Evolutionary conservation across 2,888 invertebrate genomes (phyloP).

Genomic region (Bruchidius siliquastri): DNA sequence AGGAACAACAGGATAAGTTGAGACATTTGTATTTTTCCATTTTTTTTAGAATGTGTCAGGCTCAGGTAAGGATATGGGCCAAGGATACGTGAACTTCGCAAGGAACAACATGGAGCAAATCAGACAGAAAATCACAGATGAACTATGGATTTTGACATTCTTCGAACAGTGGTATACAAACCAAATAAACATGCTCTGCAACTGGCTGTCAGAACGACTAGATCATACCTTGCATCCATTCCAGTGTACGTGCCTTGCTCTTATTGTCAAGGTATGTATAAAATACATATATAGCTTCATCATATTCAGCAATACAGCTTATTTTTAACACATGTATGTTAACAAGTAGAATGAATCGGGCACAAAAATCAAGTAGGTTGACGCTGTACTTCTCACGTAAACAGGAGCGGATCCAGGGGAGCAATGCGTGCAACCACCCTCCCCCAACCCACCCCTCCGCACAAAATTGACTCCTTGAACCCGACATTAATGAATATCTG

Average conservation of each 20-base stretch:
- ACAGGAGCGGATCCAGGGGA: no score
- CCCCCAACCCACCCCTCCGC: no score
- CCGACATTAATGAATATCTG: no score
- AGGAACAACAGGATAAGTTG: no score
- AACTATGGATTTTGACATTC: conserved; percentile 75
- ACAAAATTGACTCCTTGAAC: no score
- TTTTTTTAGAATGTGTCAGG: conserved; percentile 78
- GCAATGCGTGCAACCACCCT: no score
- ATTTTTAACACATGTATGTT: no score
- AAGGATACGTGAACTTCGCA: conserved; percentile 96
- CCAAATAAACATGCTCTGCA: conserved; percentile 89
- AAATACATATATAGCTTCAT: background rate
- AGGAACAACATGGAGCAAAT: conserved; percentile 97
- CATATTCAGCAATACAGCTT: background rate
- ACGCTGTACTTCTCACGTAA: no score
- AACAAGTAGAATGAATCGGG: no score
- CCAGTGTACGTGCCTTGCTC: conserved; percentile 95
- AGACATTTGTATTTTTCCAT: no score
- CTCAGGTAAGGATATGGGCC: conserved; percentile 94
- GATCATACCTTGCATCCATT: conserved; percentile 93
- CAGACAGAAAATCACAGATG: conserved; percentile 89
- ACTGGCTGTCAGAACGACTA: conserved; percentile 88
- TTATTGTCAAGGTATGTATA: conserved; percentile 78
- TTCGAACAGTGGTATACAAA: conserved; percentile 79
- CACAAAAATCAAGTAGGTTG: no score